phyloP scores from a whole-genome alignment of 2,797 vertebrate genomes.

The Parambassis ranga region DNA sequence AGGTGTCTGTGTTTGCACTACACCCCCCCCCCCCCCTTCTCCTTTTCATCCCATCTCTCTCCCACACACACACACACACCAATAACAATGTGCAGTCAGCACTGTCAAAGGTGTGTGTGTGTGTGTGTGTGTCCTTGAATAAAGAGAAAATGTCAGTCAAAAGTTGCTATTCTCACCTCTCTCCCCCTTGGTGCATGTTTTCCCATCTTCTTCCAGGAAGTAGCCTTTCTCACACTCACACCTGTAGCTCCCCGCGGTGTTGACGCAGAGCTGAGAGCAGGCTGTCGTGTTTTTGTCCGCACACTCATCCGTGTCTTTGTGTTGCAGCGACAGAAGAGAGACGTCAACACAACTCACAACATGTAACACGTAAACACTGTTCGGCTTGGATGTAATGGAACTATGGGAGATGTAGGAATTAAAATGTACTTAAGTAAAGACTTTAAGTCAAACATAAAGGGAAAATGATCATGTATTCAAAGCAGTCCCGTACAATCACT shows the following conservation, averaged over 20 bases:
- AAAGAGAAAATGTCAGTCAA: constrained; percentile 18
- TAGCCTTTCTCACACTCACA: constrained; percentile 91
- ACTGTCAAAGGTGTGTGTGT: constrained; percentile 38
- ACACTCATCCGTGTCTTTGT: constrained; percentile 92
- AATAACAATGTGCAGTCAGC: constrained; percentile 35
- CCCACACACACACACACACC: constrained; percentile 10
- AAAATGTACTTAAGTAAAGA: no score
- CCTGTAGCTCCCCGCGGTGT: constrained; percentile 91
- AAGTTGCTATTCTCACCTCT: constrained; percentile 79
- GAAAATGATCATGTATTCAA: no score
- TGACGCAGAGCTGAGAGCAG: constrained; percentile 92
- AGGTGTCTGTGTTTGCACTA: constrained; percentile 65
- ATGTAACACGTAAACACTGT: no score
- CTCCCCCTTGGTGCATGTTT: constrained; percentile 88
- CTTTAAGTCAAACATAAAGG: no score
- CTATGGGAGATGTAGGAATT: no score
- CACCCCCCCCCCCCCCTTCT: constrained; percentile 17
- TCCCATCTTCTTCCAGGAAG: constrained; percentile 86
- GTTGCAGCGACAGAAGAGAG: constrained; percentile 1
- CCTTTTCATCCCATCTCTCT: neutral
- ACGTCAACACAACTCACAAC: no score
- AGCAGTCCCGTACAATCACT: no score
- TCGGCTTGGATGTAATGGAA: no score
- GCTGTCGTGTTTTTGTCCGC: constrained; percentile 81
- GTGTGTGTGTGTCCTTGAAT: constrained; percentile 27